Percentiles rank a stretch among this genome's conserved stretches.
These are phyloP conservation scores for Gallirallus australis DNA, from an alignment of 2,797 vertebrate genomes.

Conservation along the genomic window DNA sequence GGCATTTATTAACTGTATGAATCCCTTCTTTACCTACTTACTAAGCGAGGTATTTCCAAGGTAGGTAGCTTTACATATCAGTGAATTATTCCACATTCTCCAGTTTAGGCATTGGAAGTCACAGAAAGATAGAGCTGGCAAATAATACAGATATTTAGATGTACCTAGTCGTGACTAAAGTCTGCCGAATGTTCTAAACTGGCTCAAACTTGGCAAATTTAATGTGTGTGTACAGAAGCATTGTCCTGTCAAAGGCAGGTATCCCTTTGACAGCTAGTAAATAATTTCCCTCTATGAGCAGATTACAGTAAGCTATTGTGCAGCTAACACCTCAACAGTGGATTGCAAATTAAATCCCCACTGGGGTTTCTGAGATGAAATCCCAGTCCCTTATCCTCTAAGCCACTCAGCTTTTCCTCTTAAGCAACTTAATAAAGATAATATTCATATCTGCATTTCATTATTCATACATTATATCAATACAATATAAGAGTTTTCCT, in stretches of 20 bases:
- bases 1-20: not conserved
- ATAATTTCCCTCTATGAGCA: slow-evolving; percentile 11
- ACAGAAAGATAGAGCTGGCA: not conserved
- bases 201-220: not conserved
- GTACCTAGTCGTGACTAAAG: not conserved
- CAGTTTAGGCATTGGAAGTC: not conserved
- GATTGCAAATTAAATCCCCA: slow-evolving; percentile 52
- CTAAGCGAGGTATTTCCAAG: not conserved
- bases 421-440: slow-evolving; percentile 46
- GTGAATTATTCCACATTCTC: not conserved
- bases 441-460: slow-evolving; percentile 36
- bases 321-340: not conserved
- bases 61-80: not conserved
- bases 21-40: not conserved
- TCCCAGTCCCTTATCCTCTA: slow-evolving; percentile 1
- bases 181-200: not conserved
- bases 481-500: not conserved
- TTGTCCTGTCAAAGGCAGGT: slow-evolving; percentile 15
- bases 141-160: not conserved
- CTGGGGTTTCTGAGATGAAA: slow-evolving; percentile 35
- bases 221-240: not conserved
- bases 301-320: slow-evolving; percentile 5
- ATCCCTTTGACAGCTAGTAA: slow-evolving; percentile 29
- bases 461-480: not conserved
- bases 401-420: slow-evolving; percentile 28